These are phyloP conservation scores for Thelaira solivaga DNA, from an alignment of 2,888 invertebrate genomes.

Conservation along the genomic window DNA sequence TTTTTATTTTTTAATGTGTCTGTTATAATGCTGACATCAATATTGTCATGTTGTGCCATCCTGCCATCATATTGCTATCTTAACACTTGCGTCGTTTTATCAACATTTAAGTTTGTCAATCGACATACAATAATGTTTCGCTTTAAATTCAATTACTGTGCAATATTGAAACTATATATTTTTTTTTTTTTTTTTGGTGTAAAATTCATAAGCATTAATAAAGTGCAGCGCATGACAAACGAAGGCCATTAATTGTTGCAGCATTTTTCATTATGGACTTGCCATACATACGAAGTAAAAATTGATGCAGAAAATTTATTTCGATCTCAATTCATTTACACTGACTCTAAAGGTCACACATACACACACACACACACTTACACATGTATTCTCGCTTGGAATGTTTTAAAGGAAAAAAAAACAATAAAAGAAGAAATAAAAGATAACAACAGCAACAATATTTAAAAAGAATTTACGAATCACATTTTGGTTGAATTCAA, in stretches of 20 bases:
- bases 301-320: slow-evolving; percentile 50
- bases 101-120: slow-evolving; percentile 21
- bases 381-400: neutral
- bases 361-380: neutral
- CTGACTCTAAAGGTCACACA: slow-evolving; percentile 57
- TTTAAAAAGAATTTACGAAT: slow-evolving; percentile 62
- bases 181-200: neutral
- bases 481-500: slow-evolving; percentile 60
- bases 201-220: slow-evolving; percentile 37
- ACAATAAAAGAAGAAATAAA: slow-evolving; percentile 23
- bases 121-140: slow-evolving; percentile 12
- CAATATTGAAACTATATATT: slow-evolving; percentile 34
- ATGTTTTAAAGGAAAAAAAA: neutral
- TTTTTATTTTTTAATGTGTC: neutral
- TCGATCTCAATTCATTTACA: slow-evolving; percentile 56
- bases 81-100: too few species aligned
- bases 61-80: too few species aligned
- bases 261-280: slow-evolving; percentile 34
- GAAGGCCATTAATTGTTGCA: slow-evolving; percentile 39
- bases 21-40: neutral
- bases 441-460: slow-evolving; percentile 14
- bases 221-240: slow-evolving; percentile 26
- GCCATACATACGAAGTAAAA: slow-evolving; percentile 26
- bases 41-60: neutral
- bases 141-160: slow-evolving; percentile 38